phyloP scores from a whole-genome alignment of 2,797 vertebrate species.

The Petrocephalus sullivani region DNA sequence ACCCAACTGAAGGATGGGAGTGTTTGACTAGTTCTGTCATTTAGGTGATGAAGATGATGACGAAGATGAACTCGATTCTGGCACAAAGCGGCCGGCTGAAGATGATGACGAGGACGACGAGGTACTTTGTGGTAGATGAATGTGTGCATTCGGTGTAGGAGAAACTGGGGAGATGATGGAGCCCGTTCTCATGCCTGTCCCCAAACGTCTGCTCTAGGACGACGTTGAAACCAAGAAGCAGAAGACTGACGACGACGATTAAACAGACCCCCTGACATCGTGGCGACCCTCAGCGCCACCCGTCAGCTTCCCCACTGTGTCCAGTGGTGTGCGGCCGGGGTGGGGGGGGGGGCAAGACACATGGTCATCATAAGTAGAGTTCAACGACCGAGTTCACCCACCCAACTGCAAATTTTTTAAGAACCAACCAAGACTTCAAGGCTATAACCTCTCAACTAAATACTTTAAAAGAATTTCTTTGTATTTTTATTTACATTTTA shows the following conservation, averaged over 20 bases:
- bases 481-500: slow-evolving; percentile 99
- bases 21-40: not conserved
- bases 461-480: slow-evolving; percentile 91
- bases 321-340: slow-evolving; percentile 34
- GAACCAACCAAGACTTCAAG: slow-evolving; percentile 72
- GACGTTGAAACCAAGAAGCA: slow-evolving; percentile 83
- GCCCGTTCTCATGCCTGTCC: slow-evolving; percentile 5
- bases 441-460: slow-evolving; percentile 79
- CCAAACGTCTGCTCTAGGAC: slow-evolving; percentile 57
- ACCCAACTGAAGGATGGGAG: not conserved
- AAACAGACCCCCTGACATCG: slow-evolving; percentile 33
- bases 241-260: slow-evolving; percentile 75
- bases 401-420: slow-evolving; percentile 57
- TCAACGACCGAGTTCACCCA: slow-evolving; percentile 45
- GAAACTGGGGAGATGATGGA: not conserved
- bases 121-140: not conserved
- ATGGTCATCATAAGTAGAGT: slow-evolving; percentile 69
- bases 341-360: slow-evolving; percentile 45
- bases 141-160: not conserved
- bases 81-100: slow-evolving; percentile 77
- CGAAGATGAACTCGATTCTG: slow-evolving; percentile 72
- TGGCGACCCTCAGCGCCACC: slow-evolving; percentile 45
- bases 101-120: slow-evolving; percentile 70
- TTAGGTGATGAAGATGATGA: slow-evolving; percentile 82
- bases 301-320: slow-evolving; percentile 37